phyloP scores from a whole-genome alignment of 2,797 vertebrate species.

The Loris lydekkerianus region DNA sequence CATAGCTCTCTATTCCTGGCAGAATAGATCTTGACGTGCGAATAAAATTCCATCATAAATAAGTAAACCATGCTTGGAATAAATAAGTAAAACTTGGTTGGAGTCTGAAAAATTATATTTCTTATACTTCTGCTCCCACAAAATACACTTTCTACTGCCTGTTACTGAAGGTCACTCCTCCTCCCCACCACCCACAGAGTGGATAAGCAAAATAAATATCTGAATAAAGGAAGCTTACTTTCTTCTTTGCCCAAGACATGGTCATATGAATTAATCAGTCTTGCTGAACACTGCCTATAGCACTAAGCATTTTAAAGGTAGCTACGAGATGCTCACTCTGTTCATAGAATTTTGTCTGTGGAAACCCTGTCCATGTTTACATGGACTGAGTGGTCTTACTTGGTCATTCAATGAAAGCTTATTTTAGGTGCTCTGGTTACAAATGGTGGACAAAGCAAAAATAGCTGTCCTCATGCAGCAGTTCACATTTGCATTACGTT shows the following conservation, averaged over 20 bases:
- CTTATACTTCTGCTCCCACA: constrained; percentile 65
- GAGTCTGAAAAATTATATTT: constrained; percentile 63
- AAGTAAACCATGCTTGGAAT: constrained; percentile 16
- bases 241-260: neutral
- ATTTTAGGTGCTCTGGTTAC: neutral
- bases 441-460: neutral
- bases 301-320: neutral
- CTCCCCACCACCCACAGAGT: neutral
- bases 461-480: neutral
- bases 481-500: neutral
- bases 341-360: neutral
- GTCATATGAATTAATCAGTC: neutral
- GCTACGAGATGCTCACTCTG: neutral
- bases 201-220: neutral
- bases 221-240: neutral
- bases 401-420: neutral
- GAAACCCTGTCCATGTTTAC: neutral
- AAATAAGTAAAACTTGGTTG: constrained; percentile 36
- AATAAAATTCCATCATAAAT: constrained; percentile 55
- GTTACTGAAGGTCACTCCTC: neutral
- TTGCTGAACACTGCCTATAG: neutral
- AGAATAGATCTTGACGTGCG: constrained; percentile 40
- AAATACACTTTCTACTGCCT: constrained; percentile 45
- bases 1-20: constrained; percentile 30
- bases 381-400: neutral